phyloP scores from a whole-genome alignment of 2,113 vertebrate species.

The Pomatostomus ruficeps region DNA sequence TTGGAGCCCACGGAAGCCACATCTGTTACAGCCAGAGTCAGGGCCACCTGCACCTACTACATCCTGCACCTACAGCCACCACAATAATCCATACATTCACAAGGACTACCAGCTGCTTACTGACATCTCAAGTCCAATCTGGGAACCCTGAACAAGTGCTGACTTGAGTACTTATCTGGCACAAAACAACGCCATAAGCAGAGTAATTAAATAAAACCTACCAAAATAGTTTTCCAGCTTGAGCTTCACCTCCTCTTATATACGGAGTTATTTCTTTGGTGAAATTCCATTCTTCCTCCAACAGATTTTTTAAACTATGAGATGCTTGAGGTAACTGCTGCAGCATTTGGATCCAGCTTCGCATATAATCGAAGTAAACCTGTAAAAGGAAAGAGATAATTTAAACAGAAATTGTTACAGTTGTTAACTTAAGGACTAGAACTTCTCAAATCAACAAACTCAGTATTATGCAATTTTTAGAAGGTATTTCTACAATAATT shows the following conservation, averaged over 20 bases:
- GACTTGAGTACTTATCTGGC: not conserved
- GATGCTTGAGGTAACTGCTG: slow-evolving; percentile 98
- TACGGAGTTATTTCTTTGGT: slow-evolving; percentile 98
- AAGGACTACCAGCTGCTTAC: not conserved
- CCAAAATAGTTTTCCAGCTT: slow-evolving; percentile 98
- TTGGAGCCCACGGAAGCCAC: not conserved
- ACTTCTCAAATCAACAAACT: not conserved
- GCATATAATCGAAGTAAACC: slow-evolving; percentile 99
- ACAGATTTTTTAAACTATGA: slow-evolving; percentile 96
- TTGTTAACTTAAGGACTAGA: not conserved
- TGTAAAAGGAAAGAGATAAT: slow-evolving; percentile 41
- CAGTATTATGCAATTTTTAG: not conserved
- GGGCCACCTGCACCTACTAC: not conserved
- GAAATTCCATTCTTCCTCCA: slow-evolving; percentile 99
- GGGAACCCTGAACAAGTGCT: not conserved
- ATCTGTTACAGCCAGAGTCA: not conserved
- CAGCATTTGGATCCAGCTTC: slow-evolving; percentile 98
- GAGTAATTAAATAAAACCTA: slow-evolving; percentile 47
- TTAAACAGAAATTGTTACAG: not conserved
- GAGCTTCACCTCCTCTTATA: slow-evolving; percentile 95
- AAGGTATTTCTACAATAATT: not conserved
- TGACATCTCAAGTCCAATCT: not conserved
- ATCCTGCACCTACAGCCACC: not conserved
- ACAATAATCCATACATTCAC: not conserved
- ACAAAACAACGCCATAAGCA: not conserved